phyloP scores from a whole-genome alignment of 2,888 invertebrate genomes.

The Amphiduros pacificus region DNA sequence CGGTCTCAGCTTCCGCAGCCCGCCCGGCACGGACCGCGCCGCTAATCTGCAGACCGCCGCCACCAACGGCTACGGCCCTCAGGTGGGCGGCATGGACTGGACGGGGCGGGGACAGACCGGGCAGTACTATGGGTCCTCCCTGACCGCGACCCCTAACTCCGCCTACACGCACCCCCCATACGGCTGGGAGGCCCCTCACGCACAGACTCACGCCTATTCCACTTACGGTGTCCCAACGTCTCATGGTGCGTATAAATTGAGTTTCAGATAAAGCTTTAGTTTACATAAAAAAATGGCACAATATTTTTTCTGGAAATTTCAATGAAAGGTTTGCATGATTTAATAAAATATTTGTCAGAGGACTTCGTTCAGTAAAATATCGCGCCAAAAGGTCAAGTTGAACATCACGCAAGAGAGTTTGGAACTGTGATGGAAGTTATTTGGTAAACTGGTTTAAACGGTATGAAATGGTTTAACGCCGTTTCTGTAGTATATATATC shows the following conservation, averaged over 20 bases:
- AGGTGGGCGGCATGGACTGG: conserved; percentile 5
- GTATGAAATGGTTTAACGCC: too few relatives aligned
- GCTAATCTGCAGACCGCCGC: neutral
- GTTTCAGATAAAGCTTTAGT: neutral
- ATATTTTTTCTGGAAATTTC: too few relatives aligned
- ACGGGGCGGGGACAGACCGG: neutral
- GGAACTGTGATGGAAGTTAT: too few relatives aligned
- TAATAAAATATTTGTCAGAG: too few relatives aligned
- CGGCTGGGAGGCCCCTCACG: conserved; percentile 6
- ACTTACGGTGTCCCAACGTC: conserved; percentile 3
- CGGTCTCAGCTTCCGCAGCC: too few relatives aligned
- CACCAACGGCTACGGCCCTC: conserved; percentile 6
- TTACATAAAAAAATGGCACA: neutral
- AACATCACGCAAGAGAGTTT: too few relatives aligned
- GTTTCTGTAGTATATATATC: too few relatives aligned
- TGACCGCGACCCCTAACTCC: neutral
- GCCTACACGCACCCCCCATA: neutral
- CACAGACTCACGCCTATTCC: conserved; percentile 1
- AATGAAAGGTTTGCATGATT: too few relatives aligned
- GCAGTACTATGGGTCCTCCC: neutral
- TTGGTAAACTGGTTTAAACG: too few relatives aligned
- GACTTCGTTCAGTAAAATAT: too few relatives aligned
- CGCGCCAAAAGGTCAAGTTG: neutral
- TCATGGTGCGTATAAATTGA: neutral
- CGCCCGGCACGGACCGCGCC: too few relatives aligned